Conservation (phyloP, 2,888 invertebrate species). For the Dusona sp. region DNA sequence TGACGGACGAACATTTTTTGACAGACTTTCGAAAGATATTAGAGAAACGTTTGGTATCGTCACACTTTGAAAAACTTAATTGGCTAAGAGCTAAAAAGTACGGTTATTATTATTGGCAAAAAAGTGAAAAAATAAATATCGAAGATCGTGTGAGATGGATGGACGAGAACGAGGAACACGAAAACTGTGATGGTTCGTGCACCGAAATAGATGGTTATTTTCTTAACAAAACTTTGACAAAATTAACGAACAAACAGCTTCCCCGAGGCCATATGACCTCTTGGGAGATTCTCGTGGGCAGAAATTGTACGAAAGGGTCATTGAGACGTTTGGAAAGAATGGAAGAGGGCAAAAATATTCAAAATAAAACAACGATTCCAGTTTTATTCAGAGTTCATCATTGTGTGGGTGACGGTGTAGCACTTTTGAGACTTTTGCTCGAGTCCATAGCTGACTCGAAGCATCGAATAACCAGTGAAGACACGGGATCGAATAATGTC, state of each 20-base stretch:
- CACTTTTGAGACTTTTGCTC: slow-evolving; percentile 85
- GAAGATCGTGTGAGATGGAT: slow-evolving; percentile 85
- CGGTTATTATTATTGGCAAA: slow-evolving; percentile 86
- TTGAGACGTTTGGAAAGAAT: slow-evolving; percentile 67
- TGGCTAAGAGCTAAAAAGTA: slow-evolving; percentile 84
- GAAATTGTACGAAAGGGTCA: slow-evolving; percentile 69
- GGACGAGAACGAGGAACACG: slow-evolving; percentile 80
- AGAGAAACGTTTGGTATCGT: slow-evolving; percentile 69
- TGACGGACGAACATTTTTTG: slow-evolving; percentile 69
- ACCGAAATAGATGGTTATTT: slow-evolving; percentile 78
- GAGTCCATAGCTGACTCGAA: slow-evolving; percentile 84
- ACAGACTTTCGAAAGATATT: slow-evolving; percentile 70
- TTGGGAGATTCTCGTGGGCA: slow-evolving; percentile 86
- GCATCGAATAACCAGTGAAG: background rate
- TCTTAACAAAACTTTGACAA: slow-evolving; percentile 83
- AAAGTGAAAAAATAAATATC: slow-evolving; percentile 81
- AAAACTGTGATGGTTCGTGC: slow-evolving; percentile 74
- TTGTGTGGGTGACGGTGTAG: slow-evolving; percentile 86
- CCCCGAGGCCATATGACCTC: slow-evolving; percentile 85
- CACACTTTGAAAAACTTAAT: slow-evolving; percentile 83
- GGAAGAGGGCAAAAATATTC: slow-evolving; percentile 68
- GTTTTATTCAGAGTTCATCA: slow-evolving; percentile 87
- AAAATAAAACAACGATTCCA: slow-evolving; percentile 79
- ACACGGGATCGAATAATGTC: background rate
- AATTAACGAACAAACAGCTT: slow-evolving; percentile 83